phyloP scores from a whole-genome alignment of 2,113 vertebrate genomes.

The Labeo catla region DNA sequence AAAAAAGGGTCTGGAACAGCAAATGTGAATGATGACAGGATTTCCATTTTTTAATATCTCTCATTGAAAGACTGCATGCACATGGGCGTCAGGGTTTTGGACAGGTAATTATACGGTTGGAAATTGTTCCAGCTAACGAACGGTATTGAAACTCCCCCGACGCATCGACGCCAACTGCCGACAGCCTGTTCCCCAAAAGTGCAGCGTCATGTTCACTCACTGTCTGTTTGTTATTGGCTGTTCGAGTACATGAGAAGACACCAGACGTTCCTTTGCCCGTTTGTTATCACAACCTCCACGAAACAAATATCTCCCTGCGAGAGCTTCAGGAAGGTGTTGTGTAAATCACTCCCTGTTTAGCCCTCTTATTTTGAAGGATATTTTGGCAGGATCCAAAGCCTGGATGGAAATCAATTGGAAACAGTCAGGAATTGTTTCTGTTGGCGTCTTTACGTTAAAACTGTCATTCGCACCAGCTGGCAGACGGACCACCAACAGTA shows the following conservation, averaged over 20 bases:
- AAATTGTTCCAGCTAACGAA: not conserved
- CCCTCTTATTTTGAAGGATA: not conserved
- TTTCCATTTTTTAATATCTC: not conserved
- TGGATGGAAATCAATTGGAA: conserved; percentile 6
- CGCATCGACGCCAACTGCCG: not conserved
- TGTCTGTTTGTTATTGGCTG: not conserved
- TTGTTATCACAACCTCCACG: not conserved
- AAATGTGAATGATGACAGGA: not conserved
- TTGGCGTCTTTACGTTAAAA: not conserved
- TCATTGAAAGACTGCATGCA: not conserved
- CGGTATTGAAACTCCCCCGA: not conserved
- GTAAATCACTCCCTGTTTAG: not conserved
- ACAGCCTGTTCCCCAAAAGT: not conserved
- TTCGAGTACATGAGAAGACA: not conserved
- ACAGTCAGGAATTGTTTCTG: conserved; percentile 22
- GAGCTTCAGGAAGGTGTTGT: not conserved
- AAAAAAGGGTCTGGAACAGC: too few relatives aligned
- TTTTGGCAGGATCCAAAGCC: not conserved
- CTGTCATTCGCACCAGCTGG: conserved; percentile 27
- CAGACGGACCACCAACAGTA: conserved; percentile 33
- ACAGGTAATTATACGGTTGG: not conserved
- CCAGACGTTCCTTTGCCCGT: not conserved
- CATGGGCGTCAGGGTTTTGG: not conserved
- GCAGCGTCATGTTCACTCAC: not conserved
- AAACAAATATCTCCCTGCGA: not conserved